Percentiles rank a stretch among this genome's conserved stretches.
These are phyloP conservation scores for Drosophila nr. perissopoda DNA, from an alignment of 2,888 invertebrate genomes.

Conservation along the genomic window DNA sequence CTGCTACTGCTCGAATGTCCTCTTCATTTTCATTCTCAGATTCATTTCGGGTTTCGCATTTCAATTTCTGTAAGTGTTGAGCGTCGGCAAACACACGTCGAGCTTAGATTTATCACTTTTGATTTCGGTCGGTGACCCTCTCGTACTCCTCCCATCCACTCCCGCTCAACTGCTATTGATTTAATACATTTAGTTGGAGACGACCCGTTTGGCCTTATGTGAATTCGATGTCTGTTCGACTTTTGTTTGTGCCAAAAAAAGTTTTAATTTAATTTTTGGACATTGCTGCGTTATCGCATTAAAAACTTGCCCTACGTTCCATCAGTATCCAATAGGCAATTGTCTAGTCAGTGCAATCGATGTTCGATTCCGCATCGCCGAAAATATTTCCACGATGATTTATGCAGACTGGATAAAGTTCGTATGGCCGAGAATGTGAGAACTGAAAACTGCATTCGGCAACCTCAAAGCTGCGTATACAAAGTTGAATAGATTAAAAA, in stretches of 20 bases:
- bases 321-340: slow-evolving; percentile 5
- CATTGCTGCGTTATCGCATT: slow-evolving; percentile 64
- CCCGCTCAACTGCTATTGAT: slow-evolving; percentile 65
- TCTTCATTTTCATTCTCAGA: slow-evolving; percentile 46
- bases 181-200: slow-evolving; percentile 77
- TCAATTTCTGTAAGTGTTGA: slow-evolving; percentile 73
- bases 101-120: slow-evolving; percentile 80
- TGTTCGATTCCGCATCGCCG: slow-evolving; percentile 2
- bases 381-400: slow-evolving; percentile 41
- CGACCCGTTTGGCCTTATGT: slow-evolving; percentile 32
- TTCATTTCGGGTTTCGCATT: slow-evolving; percentile 45
- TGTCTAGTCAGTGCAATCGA: slow-evolving; percentile 10
- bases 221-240: slow-evolving; percentile 39
- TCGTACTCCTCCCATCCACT: background rate
- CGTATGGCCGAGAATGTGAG: background rate
- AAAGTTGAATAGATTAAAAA: background rate
- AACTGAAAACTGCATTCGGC: background rate
- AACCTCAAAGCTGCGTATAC: background rate
- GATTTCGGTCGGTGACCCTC: slow-evolving; percentile 55
- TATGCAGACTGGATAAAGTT: slow-evolving; percentile 41
- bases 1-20: slow-evolving; percentile 38
- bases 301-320: slow-evolving; percentile 54
- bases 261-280: slow-evolving; percentile 70
- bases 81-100: slow-evolving; percentile 57
- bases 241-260: slow-evolving; percentile 55